A percentile compares a stretch with the other conserved stretches of the same genome.
phyloP scores from a whole-genome alignment of 2,888 invertebrate genomes.

The Meta bourneti region DNA sequence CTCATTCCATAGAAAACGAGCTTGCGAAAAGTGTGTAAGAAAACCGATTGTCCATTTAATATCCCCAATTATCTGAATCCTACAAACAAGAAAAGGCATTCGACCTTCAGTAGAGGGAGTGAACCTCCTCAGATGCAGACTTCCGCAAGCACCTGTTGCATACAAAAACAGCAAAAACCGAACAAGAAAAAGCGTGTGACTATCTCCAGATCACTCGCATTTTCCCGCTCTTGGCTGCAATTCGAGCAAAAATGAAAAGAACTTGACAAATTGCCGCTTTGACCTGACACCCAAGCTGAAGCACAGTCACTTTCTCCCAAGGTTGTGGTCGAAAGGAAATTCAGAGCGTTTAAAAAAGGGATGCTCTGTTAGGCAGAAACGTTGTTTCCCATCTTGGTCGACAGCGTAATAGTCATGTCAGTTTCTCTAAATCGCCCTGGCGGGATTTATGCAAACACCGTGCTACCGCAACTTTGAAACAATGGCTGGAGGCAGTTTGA shows the following conservation, averaged over 20 bases:
- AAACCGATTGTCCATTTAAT: no score
- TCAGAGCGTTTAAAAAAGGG: no score
- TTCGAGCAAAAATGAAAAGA: not conserved
- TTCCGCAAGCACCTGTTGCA: conserved; percentile 56
- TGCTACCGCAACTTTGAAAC: no score
- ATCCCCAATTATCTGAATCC: not conserved
- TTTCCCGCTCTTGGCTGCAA: not conserved
- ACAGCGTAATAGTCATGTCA: no score
- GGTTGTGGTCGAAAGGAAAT: not conserved
- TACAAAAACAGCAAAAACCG: conserved; percentile 41
- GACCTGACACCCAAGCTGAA: not conserved
- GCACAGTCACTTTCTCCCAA: not conserved
- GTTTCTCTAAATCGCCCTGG: no score
- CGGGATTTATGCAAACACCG: no score
- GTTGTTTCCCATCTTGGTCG: no score
- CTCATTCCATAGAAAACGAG: no score
- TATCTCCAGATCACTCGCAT: not conserved
- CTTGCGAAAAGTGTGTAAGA: no score
- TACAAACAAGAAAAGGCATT: not conserved
- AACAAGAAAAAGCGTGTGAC: not conserved
- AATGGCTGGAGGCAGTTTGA: no score
- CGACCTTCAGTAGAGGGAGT: conserved; percentile 18
- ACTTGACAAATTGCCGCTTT: conserved; percentile 18
- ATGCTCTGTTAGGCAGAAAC: no score
- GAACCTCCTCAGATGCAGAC: not conserved